These are phyloP conservation scores for Teleopsis dalmanni DNA, from an alignment of 1,140 invertebrate genomes.

Conservation along the genomic window DNA sequence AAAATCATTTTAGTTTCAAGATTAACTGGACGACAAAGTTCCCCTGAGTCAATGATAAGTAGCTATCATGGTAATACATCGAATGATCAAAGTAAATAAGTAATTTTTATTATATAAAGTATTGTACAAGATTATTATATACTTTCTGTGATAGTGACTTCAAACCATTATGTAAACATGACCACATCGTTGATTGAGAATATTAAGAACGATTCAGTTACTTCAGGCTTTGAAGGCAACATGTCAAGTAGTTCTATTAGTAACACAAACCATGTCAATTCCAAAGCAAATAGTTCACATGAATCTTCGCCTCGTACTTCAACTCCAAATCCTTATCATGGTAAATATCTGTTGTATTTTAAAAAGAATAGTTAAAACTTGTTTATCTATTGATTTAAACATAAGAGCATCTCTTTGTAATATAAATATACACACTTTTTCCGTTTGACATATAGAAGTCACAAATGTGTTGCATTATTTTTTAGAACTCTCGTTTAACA, in stretches of 20 bases:
- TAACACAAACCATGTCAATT: too few species aligned
- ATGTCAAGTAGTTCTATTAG: slow-evolving; percentile 27
- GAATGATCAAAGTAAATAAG: slow-evolving; percentile 24
- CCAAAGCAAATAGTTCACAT: slow-evolving; percentile 37
- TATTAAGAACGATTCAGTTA: slow-evolving; percentile 50
- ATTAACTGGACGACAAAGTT: slow-evolving; percentile 49
- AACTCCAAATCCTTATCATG: slow-evolving; percentile 42
- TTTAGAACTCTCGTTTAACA: neutral
- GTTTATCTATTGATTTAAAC: neutral
- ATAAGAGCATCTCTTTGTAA: neutral
- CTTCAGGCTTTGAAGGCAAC: slow-evolving; percentile 54
- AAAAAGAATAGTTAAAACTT: neutral
- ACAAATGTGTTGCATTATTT: neutral
- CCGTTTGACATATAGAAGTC: neutral
- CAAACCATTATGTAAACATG: slow-evolving; percentile 52
- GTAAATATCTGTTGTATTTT: slow-evolving; percentile 14
- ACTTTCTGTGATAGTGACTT: slow-evolving; percentile 24
- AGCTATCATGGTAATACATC: slow-evolving; percentile 54
- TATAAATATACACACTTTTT: neutral
- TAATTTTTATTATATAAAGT: neutral
- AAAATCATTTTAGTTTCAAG: slow-evolving; percentile 41
- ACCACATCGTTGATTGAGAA: slow-evolving; percentile 42
- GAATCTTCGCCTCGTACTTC: slow-evolving; percentile 40
- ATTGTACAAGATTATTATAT: slow-evolving; percentile 1
- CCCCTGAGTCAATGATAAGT: slow-evolving; percentile 61